Evolutionary conservation across 2,888 invertebrate genomes (phyloP).

Genomic region (Sabatieria punctata): DNA sequence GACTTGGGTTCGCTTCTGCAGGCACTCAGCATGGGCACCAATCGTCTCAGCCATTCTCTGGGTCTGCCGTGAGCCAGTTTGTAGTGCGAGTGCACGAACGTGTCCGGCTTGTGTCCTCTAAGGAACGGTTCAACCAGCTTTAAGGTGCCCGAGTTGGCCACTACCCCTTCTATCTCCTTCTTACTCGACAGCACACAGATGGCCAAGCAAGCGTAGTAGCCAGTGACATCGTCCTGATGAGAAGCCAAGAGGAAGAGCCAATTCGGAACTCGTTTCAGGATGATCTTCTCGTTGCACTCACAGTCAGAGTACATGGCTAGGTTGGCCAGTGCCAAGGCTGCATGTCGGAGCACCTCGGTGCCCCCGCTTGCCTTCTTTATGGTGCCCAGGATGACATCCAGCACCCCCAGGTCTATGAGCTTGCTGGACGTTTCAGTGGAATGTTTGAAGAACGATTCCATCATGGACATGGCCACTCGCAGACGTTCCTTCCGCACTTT

Average conservation of each 20-base stretch:
- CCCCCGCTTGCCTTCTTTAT: slow-evolving; percentile 70
- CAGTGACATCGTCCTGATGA: slow-evolving; percentile 56
- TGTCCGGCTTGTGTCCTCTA: slow-evolving; percentile 74
- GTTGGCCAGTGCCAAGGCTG: slow-evolving; percentile 86
- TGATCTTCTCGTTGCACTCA: slow-evolving; percentile 93
- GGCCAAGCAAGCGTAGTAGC: slow-evolving; percentile 90
- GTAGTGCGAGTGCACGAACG: slow-evolving; percentile 53
- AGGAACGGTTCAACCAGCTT: slow-evolving; percentile 89
- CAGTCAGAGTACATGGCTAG: slow-evolving; percentile 84
- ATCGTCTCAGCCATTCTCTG: slow-evolving; percentile 44
- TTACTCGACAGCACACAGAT: slow-evolving; percentile 88
- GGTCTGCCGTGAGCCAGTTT: neutral
- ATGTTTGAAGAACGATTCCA: slow-evolving; percentile 5
- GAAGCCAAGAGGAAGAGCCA: slow-evolving; percentile 36
- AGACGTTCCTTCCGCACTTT: neutral
- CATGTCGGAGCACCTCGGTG: slow-evolving; percentile 58
- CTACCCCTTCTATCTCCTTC: slow-evolving; percentile 88
- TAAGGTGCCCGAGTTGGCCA: slow-evolving; percentile 76
- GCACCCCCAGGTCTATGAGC: slow-evolving; percentile 52
- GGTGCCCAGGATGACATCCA: slow-evolving; percentile 65
- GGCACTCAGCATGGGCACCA: slow-evolving; percentile 80
- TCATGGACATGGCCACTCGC: neutral
- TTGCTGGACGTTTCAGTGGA: neutral
- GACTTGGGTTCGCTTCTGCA: slow-evolving; percentile 85
- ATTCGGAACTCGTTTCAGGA: slow-evolving; percentile 50